Conservation (phyloP, 2,797 vertebrate species). For the Muscicapa comitata region DNA sequence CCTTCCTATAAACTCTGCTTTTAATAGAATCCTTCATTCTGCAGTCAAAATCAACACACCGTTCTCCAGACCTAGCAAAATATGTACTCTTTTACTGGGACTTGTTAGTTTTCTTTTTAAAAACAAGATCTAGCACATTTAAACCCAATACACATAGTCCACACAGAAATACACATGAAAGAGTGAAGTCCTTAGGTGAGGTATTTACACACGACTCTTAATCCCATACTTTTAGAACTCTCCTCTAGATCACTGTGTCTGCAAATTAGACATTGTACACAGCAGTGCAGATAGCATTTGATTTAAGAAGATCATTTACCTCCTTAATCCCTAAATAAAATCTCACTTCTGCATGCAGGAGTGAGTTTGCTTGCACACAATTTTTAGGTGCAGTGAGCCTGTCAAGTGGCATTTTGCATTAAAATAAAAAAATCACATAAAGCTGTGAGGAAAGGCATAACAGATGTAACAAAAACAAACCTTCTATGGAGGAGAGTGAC, state of each 20-base stretch:
- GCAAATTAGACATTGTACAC: not conserved
- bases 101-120: not conserved
- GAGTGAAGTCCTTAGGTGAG: not conserved
- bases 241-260: not conserved
- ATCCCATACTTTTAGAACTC: not conserved
- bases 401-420: not conserved
- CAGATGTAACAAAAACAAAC: not conserved
- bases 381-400: not conserved
- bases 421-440: not conserved
- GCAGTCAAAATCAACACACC: not conserved
- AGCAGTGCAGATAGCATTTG: not conserved
- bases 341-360: not conserved
- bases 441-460: accelerated
- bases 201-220: too few species aligned
- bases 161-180: not conserved
- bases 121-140: not conserved
- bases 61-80: not conserved
- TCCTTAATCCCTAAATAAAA: not conserved
- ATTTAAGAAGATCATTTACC: not conserved
- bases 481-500: not conserved
- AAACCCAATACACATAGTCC: not conserved
- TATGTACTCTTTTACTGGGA: not conserved
- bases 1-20: not conserved
- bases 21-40: not conserved
- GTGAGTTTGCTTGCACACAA: not conserved